Evolutionary conservation across 2,888 invertebrate species (phyloP), one percentile per base, ranked within the genome.

Genomic region (Amphipyra berbera): DNA sequence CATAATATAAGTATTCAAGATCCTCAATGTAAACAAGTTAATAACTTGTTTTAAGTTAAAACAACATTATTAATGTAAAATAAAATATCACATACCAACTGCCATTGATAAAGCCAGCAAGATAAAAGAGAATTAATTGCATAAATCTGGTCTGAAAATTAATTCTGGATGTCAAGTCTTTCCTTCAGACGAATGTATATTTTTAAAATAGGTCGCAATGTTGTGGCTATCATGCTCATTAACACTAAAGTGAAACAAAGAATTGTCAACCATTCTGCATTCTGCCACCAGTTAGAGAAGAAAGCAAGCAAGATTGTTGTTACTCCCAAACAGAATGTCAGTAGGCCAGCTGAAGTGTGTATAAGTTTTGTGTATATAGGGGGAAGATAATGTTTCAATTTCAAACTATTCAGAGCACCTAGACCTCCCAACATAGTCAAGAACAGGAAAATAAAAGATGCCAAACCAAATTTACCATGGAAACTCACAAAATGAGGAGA

Each of bases 101-200:
- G 38, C 42, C 10, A 45, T 50, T 14, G 37, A 30, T 4, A 37
- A 46, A 42, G 10, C 13, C 30, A 7, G 2, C 30, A 6, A 4
- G 2, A 30, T 6, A 30, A 30, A 30, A 2, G 2, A 21, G 21
- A 21, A 21, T 21, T 7, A 30, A 30, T 30, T 30, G 6, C 30
- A 30, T 21, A 21, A 21, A 21, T 30, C 30, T 30, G 21, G 0
- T 30, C 6, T 0, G 6, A 30, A 30, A 27, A 37, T 73, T 87
- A 93, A 76, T 90, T 92, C 7, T 83, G 73, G 73, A 89, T 91
- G 56, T 91, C 90, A 68, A 95, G 77, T 74, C 94, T 88, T 80
- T 95, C 95, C 79, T 90, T 92, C 2, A 95, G 79, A 47, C 95
- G 88, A 69, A 94, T 93, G 78, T 93, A 95, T 61, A 95, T 88